Evolutionary conservation across 2,797 vertebrate species (phyloP).

Genomic region (Mormyrus proboscirostris): DNA sequence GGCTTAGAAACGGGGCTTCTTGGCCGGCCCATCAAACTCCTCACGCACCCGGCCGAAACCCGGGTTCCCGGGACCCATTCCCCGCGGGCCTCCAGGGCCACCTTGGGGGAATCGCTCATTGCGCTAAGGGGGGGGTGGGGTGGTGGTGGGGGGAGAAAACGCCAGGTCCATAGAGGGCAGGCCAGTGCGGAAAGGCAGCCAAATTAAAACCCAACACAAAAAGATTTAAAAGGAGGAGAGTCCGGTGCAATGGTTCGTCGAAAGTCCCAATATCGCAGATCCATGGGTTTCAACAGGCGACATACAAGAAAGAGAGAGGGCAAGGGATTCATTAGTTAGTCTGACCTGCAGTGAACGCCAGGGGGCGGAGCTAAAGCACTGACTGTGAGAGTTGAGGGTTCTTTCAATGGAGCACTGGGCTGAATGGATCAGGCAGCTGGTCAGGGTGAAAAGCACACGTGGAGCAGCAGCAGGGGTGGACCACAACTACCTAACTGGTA

Average conservation of each 20-base stretch:
- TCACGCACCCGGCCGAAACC: slow-evolving; percentile 95
- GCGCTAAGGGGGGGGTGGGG: slow-evolving; percentile 66
- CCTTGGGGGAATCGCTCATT: slow-evolving; percentile 95
- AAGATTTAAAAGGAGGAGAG: slow-evolving; percentile 54
- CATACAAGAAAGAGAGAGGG: slow-evolving; percentile 99
- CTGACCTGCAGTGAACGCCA: slow-evolving; percentile 69
- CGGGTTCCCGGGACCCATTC: slow-evolving; percentile 74
- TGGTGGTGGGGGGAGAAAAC: slow-evolving; percentile 10
- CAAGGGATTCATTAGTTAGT: slow-evolving; percentile 99
- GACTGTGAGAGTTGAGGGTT: slow-evolving; percentile 14
- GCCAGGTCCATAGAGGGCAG: slow-evolving; percentile 59
- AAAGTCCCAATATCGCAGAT: slow-evolving; percentile 97
- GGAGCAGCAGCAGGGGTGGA: neutral
- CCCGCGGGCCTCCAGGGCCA: slow-evolving; percentile 79
- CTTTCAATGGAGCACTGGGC: slow-evolving; percentile 21
- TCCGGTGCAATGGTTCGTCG: slow-evolving; percentile 98
- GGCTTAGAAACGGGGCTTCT: slow-evolving; percentile 95
- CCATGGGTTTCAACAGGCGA: slow-evolving; percentile 97
- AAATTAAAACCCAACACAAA: neutral
- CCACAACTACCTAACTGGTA: neutral
- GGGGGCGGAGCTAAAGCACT: slow-evolving; percentile 32
- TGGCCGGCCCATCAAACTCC: slow-evolving; percentile 95
- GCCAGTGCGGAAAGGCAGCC: slow-evolving; percentile 9
- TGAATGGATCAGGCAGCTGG: neutral
- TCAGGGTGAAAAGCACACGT: neutral